These are phyloP conservation scores for Hydrozoanthus gracilis DNA, from an alignment of 92 coral and sea anemone genomes.

Conservation along the genomic window DNA sequence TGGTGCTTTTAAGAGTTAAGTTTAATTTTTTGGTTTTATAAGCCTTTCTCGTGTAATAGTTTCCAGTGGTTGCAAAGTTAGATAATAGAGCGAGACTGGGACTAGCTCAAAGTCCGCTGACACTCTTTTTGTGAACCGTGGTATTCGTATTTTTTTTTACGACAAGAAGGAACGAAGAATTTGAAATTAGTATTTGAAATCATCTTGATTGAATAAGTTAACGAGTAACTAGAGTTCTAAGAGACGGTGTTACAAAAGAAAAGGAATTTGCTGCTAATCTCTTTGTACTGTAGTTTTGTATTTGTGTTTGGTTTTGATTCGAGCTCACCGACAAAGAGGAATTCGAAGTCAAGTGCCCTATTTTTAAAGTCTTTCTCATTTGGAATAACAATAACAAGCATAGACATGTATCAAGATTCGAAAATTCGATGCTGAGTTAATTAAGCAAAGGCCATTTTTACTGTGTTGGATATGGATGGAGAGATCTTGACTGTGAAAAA, in stretches of 20 bases:
- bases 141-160: no score
- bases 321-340: neutral
- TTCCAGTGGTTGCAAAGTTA: neutral
- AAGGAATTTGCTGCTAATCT: no score
- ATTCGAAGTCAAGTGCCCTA: neutral
- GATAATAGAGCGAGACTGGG: constrained; percentile 24
- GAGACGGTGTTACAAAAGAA: no score
- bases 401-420: no score
- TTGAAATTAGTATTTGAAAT: neutral
- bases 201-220: neutral
- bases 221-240: no score
- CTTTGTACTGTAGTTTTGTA: no score
- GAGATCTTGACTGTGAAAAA: neutral
- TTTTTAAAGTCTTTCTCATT: no score
- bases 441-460: neutral
- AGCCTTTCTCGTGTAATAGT: neutral
- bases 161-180: neutral
- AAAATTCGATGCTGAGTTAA: no score
- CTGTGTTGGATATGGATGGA: neutral
- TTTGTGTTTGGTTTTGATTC: no score
- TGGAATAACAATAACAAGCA: no score
- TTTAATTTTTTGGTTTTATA: neutral
- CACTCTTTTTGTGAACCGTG: neutral
- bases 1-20: neutral
- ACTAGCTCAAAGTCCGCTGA: neutral